Conservation (phyloP, 30 jellyfish, hydroid and myxozoan species). For the Chironex yamaguchii region DNA sequence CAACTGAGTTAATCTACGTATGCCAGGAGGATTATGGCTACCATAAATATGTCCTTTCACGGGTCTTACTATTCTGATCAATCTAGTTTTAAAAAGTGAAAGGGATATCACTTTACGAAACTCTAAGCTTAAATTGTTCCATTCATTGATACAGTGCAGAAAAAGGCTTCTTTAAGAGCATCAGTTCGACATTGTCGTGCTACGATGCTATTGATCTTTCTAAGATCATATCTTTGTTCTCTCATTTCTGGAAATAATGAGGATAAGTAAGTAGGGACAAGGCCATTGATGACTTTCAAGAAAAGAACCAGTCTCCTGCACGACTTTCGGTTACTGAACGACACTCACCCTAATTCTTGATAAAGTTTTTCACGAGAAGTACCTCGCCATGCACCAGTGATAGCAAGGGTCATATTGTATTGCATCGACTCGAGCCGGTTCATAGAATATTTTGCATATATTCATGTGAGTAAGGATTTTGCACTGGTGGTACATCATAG, state of each 20-base stretch:
- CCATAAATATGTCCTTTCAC: constrained; percentile 2
- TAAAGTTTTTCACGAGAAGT: constrained; percentile 24
- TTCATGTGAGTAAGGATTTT: constrained; percentile 27
- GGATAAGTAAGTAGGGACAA: constrained; percentile 39
- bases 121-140: constrained; percentile 12
- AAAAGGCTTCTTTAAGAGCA: constrained; percentile 12
- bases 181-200: constrained; percentile 43
- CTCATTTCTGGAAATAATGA: constrained; percentile 2
- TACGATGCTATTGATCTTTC: constrained; percentile 7
- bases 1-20: constrained; percentile 33
- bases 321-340: constrained; percentile 50
- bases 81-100: constrained; percentile 13
- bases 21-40: constrained; percentile 2
- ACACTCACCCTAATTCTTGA: constrained; percentile 60
- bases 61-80: constrained; percentile 8
- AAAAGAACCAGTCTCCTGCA: constrained; percentile 37
- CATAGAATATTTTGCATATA: neutral
- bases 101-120: constrained; percentile 12
- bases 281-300: constrained; percentile 39
- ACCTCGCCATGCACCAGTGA: constrained; percentile 62
- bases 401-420: constrained; percentile 56
- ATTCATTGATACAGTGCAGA: neutral
- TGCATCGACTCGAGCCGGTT: too few species aligned
- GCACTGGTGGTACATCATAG: constrained; percentile 29
- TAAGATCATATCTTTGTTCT: constrained; percentile 25